Base-by-base conservation (phyloP, 2,113 vertebrate species). In the Halichoeres trimaculatus region DNA sequence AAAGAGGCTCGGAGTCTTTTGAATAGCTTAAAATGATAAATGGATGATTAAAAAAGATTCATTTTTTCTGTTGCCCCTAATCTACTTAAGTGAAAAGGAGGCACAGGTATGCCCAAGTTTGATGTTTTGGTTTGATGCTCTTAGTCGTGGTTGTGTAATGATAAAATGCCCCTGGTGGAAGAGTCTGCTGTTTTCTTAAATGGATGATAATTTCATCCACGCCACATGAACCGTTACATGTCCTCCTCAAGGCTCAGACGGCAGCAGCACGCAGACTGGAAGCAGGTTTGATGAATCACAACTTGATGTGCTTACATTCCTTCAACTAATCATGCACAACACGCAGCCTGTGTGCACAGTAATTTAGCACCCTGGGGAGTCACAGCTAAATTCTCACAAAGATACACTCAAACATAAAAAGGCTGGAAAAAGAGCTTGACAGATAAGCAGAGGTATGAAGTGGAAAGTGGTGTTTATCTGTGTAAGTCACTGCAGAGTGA, bases 261-360 rank as follows among this genome's bases (percentile, higher is more conserved):
- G 24, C 48, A 14, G 43, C 43, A 41, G 54, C 35, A 16, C 1
- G 4, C 40, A 61, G 43, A 54, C 63, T 38, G 10, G 36, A 58
- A 80, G 60, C 73, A 61, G 67, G 73, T 75, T 73, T 70, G 55
- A 76, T 83, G 59, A 79, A 64, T 78, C 51, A 56, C 61, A 41
- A 36, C 14, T 63, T 5, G 20, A 55, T 56, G 51, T 72, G 55
- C 80, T 84, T 50, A 48, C 45, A 54, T 50, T 72, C 38, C 58
- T 54, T 72, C 76, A 53, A 62, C 64, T 71, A 63, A 79, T 85
- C 74, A 36, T 52, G 70, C 63, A 54, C 64, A 51, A 50, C 64
- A 38, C 19, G 45, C 75, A 35, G 59, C 47, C 67, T 54, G 43
- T 48, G 45, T 48, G 19, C 17, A 56, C 64, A 20, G 69, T 81